Evolutionary conservation across 2,888 invertebrate genomes (phyloP), one percentile per base, ranked within the genome.

Genomic region (Busseola fusca): DNA sequence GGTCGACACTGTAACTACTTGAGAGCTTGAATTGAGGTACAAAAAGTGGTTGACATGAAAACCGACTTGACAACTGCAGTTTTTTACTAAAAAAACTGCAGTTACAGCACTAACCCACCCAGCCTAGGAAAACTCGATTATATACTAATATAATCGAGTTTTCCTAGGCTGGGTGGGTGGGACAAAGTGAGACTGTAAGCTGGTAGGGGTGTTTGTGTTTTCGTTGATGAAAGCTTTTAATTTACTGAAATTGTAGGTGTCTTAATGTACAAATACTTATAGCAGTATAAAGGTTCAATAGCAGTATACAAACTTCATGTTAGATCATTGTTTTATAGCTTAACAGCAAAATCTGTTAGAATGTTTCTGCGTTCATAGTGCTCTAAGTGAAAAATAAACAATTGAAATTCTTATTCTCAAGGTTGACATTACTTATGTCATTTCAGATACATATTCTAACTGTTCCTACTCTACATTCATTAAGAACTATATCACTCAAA

Each of bases 41-140:
- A 85, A 79, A 84, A 83, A 84, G 72, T n/a, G 34, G 77, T 76
- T 81, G 77, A 83, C 70, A 79, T 69, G 72, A 74, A 76, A 82
- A 80, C 75, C 62, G 56, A 78, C 67, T 74, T 77, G 65, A 74
- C 57, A 18, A 56, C 48, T 69, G 62, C 57, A 69, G 71, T 76
- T 80, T 84, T 70, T 76, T 64, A 34, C 66, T 34, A 67, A 72
- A n/a, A n/a, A n/a, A n/a, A n/a, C n/a, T n/a, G n/a, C n/a, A n/a
- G n/a, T n/a, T n/a, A n/a, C n/a, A n/a, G n/a, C n/a, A n/a, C n/a
- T n/a, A n/a, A n/a, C n/a, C n/a, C n/a, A n/a, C n/a, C n/a, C n/a
- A n/a, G n/a, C n/a, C n/a, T n/a, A n/a, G n/a, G n/a, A n/a, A n/a
- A n/a, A n/a, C n/a, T n/a, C n/a, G n/a, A n/a, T n/a, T n/a, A n/a